phyloP scores from a whole-genome alignment of 2,113 vertebrate species.

The Phalacrocorax aristotelis region DNA sequence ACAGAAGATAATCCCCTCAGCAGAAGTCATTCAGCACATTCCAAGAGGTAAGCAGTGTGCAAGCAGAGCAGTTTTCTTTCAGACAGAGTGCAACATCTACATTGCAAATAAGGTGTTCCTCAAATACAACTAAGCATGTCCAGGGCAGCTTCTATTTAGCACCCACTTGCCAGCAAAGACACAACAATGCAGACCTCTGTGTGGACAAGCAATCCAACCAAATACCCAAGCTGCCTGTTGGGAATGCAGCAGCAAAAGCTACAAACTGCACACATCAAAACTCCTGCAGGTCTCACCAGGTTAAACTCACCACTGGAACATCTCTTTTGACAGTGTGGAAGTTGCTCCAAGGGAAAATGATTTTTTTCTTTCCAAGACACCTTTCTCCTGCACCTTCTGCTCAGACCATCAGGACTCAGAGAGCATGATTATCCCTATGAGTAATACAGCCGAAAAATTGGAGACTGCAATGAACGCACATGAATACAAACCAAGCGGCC shows the following conservation, averaged over 20 bases:
- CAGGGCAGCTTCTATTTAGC: not conserved
- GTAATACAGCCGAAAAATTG: not conserved
- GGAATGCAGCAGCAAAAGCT: not conserved
- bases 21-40: not conserved
- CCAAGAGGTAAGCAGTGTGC: not conserved
- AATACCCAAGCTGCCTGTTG: not conserved
- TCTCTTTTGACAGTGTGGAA: not conserved
- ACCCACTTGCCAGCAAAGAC: not conserved
- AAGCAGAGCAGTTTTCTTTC: not conserved
- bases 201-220: not conserved
- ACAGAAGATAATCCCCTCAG: not conserved
- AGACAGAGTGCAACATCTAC: not conserved
- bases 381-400: not conserved
- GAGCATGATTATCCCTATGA: not conserved
- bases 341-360: not conserved
- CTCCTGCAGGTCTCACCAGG: not conserved
- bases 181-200: not conserved
- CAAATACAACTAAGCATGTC: not conserved
- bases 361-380: not conserved
- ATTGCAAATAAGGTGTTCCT: not conserved
- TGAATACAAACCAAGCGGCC: fast-evolving
- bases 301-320: slow-evolving; percentile 5
- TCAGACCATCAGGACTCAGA: not conserved
- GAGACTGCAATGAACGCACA: not conserved
- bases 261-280: not conserved